Conservation (phyloP, 2,888 invertebrate genomes). For the Xestoiulus laeticollis region DNA sequence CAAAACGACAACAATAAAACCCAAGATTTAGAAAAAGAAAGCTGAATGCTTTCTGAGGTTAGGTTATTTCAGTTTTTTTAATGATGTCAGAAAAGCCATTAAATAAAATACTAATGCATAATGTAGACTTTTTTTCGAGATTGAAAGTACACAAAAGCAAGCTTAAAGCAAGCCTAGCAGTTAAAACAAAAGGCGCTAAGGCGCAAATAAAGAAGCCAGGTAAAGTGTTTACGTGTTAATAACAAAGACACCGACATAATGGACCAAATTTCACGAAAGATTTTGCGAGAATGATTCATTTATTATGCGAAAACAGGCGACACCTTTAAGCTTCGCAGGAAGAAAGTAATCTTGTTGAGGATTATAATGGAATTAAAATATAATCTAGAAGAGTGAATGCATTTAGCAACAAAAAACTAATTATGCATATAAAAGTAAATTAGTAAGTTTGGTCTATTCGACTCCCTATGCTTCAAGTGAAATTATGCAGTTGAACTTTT, state of each 20-base stretch:
- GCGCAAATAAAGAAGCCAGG: not conserved
- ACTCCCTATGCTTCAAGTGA: not conserved
- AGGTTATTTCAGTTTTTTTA: not conserved
- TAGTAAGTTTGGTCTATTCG: not conserved
- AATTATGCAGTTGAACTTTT: not conserved
- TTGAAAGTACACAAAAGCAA: not conserved
- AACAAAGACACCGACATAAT: not conserved
- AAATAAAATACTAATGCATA: not conserved
- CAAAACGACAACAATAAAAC: not conserved
- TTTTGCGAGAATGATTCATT: not conserved
- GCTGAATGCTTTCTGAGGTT: not conserved
- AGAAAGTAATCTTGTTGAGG: slow-evolving; percentile 25
- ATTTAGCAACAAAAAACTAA: slow-evolving; percentile 25
- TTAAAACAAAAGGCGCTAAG: slow-evolving; percentile 5
- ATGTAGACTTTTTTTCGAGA: not conserved
- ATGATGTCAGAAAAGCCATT: not conserved
- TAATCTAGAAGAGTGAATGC: slow-evolving; percentile 34
- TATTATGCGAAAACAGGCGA: slow-evolving; percentile 2
- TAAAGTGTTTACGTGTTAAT: slow-evolving; percentile 23
- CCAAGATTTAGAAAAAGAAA: not conserved
- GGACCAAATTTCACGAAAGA: not conserved
- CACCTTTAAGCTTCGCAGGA: slow-evolving; percentile 15
- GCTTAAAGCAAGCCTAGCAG: not conserved
- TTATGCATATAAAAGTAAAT: not conserved
- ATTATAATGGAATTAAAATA: slow-evolving; percentile 37